Conservation (phyloP, 2,797 vertebrate genomes). For the Gallinago stenura region DNA sequence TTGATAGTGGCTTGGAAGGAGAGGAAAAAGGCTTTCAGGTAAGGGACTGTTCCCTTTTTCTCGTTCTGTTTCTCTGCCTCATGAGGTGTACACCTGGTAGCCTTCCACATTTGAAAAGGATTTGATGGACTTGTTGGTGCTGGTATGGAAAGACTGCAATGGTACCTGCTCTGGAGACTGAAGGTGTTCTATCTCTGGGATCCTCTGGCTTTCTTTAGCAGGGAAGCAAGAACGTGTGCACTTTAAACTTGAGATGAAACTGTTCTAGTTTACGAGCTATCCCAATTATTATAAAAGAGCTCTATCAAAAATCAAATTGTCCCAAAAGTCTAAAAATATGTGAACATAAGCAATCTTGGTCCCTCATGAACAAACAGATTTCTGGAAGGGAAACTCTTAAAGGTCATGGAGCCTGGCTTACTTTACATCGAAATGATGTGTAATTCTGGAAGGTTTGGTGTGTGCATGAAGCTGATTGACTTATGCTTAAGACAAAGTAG, state of each 20-base stretch:
- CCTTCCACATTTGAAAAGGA: background rate
- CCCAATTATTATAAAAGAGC: fast-evolving
- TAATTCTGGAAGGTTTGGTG: background rate
- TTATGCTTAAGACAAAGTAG: background rate
- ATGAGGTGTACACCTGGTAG: background rate
- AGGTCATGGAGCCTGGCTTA: background rate
- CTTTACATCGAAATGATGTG: background rate
- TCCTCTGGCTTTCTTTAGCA: background rate
- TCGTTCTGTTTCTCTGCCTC: background rate
- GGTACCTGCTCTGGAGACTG: background rate
- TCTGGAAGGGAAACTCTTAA: background rate
- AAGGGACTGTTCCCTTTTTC: background rate
- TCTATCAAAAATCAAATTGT: background rate
- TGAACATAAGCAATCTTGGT: background rate
- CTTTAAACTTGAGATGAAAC: background rate
- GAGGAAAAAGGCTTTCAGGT: background rate
- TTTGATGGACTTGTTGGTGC: background rate
- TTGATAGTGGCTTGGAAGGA: background rate
- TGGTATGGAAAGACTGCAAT: background rate
- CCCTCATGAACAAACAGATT: background rate
- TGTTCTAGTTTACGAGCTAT: background rate
- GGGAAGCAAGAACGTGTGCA: background rate
- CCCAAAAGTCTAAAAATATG: background rate
- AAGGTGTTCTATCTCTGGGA: background rate
- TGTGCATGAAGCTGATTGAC: background rate